Base-by-base conservation (phyloP, 2,797 vertebrate species). In the Lateolabrax maculatus region DNA sequence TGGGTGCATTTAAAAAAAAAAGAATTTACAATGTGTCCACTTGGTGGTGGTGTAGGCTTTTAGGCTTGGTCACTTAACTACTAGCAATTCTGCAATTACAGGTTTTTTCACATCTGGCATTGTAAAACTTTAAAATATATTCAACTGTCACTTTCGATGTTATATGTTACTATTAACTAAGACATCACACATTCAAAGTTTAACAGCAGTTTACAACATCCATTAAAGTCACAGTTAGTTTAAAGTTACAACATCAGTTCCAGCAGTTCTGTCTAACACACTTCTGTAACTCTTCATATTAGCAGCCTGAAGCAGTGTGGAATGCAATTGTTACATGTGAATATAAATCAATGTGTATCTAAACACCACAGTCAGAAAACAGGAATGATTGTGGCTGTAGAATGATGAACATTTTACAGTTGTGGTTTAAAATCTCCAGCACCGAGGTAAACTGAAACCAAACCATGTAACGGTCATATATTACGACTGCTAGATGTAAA, bases 41-140 rank as follows among this genome's bases (percentile, higher is more conserved):
- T 61, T 67, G 72, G 66, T 74, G 80, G 75, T 11, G 78, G 72
- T 74, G 23, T 68, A 61, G 39, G 27, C 36, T 69, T 58, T 51
- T 31, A 56, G 13, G 27, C n/a, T 21, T 62, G 6, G n/a, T n/a
- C 34, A 19, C 71, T 73, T 71, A 66, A 49, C n/a, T n/a, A 44
- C 23, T 34, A 43, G 25, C 12, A 51, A 69, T 13, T 39, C 34
- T n/a, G 3, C 4, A 67, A 11, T 37, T 27, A 41, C n/a, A 62
- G 4, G 8, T n/a, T 31, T 23, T 52, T 23, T 10, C 6, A 60
- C 23, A 44, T 6, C 5, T 16, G 3, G 39, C 19, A 49, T 12
- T 34, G 3, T 48, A 43, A 31, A 48, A 51, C 6, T 13, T 19
- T 3, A 5, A 39, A 56, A 53, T 27, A 46, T 10, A 75, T 57